A percentile compares a stretch with the other conserved stretches of the same genome.
Evolutionary conservation across 2,888 invertebrate genomes (phyloP).

Genomic region (Parthenolecanium corni): DNA sequence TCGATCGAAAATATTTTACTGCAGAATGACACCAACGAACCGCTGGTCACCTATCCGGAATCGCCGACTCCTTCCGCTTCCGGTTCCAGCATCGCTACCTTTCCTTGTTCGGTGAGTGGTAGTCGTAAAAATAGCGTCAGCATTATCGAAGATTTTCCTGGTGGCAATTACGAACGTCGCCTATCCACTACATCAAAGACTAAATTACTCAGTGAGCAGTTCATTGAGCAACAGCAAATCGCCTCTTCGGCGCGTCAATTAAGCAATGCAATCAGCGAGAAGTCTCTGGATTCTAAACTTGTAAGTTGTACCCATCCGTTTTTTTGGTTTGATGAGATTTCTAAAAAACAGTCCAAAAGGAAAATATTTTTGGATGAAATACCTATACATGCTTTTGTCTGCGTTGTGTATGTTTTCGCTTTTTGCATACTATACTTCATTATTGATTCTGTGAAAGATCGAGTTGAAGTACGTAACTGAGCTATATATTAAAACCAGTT

Average conservation of each 20-base stretch:
- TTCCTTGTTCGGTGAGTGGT: background rate
- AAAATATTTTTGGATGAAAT: too few species aligned
- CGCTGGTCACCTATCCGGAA: slow-evolving; percentile 29
- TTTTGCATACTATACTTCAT: too few species aligned
- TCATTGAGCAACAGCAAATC: slow-evolving; percentile 6
- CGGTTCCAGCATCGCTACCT: background rate
- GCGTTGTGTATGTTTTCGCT: too few species aligned
- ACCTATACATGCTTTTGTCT: too few species aligned
- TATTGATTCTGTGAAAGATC: too few species aligned
- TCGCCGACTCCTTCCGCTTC: slow-evolving; percentile 20
- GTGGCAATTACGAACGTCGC: too few species aligned
- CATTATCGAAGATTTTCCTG: too few species aligned
- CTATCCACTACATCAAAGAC: slow-evolving; percentile 13
- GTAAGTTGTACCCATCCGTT: too few species aligned
- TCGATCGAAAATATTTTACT: slow-evolving; percentile 10
- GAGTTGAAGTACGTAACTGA: too few species aligned
- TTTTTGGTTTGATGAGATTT: too few species aligned
- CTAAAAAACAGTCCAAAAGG: too few species aligned
- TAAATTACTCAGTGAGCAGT: slow-evolving; percentile 13
- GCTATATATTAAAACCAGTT: too few species aligned
- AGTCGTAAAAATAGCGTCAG: slow-evolving; percentile 19
- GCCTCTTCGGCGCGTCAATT: background rate
- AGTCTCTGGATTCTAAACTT: slow-evolving; percentile 4
- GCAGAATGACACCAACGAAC: slow-evolving; percentile 5
- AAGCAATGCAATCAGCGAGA: background rate